Evolutionary conservation across 2,888 invertebrate genomes (phyloP), one percentile per base, ranked within the genome.

Genomic region (Syrphus vitripennis): DNA sequence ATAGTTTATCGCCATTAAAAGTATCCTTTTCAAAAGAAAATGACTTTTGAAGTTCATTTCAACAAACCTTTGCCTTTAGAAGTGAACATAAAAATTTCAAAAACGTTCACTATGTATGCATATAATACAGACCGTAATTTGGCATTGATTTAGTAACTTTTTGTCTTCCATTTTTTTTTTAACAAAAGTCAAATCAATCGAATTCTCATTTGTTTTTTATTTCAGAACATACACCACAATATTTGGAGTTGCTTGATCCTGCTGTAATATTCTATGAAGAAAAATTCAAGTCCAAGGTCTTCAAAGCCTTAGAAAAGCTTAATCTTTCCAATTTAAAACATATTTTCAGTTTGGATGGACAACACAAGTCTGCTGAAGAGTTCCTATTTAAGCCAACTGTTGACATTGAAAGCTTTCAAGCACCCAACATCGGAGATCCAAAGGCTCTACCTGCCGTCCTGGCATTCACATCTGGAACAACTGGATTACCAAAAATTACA

Each of bases 401-500:
- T 16, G 61, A 61, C 6, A 26, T 61, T 61, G 21, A 53, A 74
- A 50, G 55, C 71, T 12, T 65, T 4, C 0, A 59, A 48, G 2
- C 70, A 61, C 10, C 57, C 21, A 7, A 14, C 55, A 12, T 42
- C 83, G 26, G 81, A 76, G 65, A 88, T 4, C 83, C 86, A 3
- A 21, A 71, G 26, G 2, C 6, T 12, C 65, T 71, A 14, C 61
- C 77, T 0, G 86, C 83, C 5, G 59, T 77, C 26, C 34, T 88
- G n/a, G 74, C 79, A 2, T 74, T 87, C 26, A 88, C 86, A 12
- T 88, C 88, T 0, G 88, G 86, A 3, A 63, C 86, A 0, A 83
- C 86, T 0, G 88, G 83, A 1, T n/a, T 81, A 10, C 83, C 87
- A 4, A 88, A 88, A 50, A 77, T 71, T n/a, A 67, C 77, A 14